These are phyloP conservation scores for Eupsilia transversa DNA, from an alignment of 2,888 invertebrate species.

Conservation along the genomic window DNA sequence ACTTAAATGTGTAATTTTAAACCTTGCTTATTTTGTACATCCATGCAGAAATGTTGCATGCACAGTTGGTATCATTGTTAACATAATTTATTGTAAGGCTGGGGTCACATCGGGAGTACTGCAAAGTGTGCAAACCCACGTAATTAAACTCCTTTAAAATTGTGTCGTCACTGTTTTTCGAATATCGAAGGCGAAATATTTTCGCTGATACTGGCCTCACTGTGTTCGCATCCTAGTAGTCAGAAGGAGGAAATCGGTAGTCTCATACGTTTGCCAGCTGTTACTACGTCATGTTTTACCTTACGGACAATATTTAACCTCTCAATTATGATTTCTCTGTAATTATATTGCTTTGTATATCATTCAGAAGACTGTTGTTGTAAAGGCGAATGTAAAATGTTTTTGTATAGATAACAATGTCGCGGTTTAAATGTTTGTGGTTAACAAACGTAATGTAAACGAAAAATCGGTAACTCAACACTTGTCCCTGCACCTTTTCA, in stretches of 20 bases:
- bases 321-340: constrained; percentile 29
- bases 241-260: constrained; percentile 16
- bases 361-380: constrained; percentile 14
- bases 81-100: not conserved
- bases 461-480: not conserved
- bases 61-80: constrained; percentile 15
- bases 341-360: constrained; percentile 22
- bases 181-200: not conserved
- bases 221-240: constrained; percentile 9
- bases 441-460: constrained; percentile 15
- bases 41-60: not conserved
- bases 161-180: not conserved
- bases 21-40: constrained; percentile 12
- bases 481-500: constrained; percentile 1
- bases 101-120: not conserved
- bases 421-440: constrained; percentile 7
- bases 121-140: not conserved
- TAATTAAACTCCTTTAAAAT: not conserved
- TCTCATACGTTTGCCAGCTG: constrained; percentile 46
- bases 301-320: constrained; percentile 27
- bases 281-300: constrained; percentile 29
- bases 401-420: constrained; percentile 38
- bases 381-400: constrained; percentile 23
- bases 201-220: not conserved
- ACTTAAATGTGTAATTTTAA: constrained; percentile 17